These are phyloP conservation scores for Scomber colias DNA, from an alignment of 2,113 vertebrate genomes.

Conservation along the genomic window DNA sequence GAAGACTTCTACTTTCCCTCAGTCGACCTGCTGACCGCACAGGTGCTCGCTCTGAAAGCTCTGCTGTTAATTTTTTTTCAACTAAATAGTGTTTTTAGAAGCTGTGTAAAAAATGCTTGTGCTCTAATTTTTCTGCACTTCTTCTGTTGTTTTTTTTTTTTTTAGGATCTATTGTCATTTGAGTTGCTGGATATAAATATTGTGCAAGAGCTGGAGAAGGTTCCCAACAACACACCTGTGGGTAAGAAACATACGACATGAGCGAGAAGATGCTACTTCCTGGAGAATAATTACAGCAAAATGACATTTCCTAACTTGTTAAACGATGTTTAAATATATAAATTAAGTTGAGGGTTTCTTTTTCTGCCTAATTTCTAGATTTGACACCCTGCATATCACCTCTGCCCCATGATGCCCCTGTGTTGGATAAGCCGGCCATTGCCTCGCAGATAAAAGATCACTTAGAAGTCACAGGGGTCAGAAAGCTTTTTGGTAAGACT, in stretches of 20 bases:
- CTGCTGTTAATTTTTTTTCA: too few species aligned
- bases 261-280: background rate
- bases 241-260: slow-evolving; percentile 82
- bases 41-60: slow-evolving; percentile 83
- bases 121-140: background rate
- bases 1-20: slow-evolving; percentile 94
- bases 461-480: slow-evolving; percentile 82
- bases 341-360: background rate
- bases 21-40: slow-evolving; percentile 95
- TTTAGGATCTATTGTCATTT: slow-evolving; percentile 94
- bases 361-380: slow-evolving; percentile 82
- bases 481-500: slow-evolving; percentile 87
- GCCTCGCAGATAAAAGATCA: slow-evolving; percentile 87
- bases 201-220: slow-evolving; percentile 95
- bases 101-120: too few species aligned
- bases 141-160: slow-evolving; percentile 20
- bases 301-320: background rate
- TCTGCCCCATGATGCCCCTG: slow-evolving; percentile 87
- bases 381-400: slow-evolving; percentile 95
- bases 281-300: background rate
- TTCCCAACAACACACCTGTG: slow-evolving; percentile 94
- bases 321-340: background rate
- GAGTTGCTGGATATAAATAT: slow-evolving; percentile 98
- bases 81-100: too few species aligned
- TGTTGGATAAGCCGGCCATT: slow-evolving; percentile 85